These are phyloP conservation scores for Schizotus pectinicornis DNA, from an alignment of 2,888 invertebrate species.

Conservation along the genomic window DNA sequence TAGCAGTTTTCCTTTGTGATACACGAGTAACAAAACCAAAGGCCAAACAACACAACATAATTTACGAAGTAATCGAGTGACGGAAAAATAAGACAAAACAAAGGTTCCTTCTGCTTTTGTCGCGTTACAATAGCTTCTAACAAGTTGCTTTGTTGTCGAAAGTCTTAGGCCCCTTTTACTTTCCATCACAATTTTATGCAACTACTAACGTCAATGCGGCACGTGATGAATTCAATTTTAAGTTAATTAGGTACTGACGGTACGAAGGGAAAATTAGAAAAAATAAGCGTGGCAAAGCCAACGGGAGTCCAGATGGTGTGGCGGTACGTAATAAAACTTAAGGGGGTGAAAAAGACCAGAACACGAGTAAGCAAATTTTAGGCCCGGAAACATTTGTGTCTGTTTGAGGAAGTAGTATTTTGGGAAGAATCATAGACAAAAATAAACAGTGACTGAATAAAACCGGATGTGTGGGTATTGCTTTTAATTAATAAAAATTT, in stretches of 20 bases:
- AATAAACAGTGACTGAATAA: constrained; percentile 7
- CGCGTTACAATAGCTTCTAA: constrained; percentile 21
- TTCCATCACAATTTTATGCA: constrained; percentile 10
- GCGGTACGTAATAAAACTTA: too few relatives aligned
- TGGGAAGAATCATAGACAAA: constrained; percentile 13
- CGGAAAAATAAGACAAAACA: constrained; percentile 19
- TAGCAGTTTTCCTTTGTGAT: too few relatives aligned
- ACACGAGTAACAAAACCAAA: too few relatives aligned
- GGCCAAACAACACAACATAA: too few relatives aligned
- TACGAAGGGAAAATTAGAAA: too few relatives aligned
- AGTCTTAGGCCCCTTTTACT: constrained; percentile 21
- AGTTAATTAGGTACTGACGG: too few relatives aligned
- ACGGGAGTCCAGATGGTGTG: too few relatives aligned
- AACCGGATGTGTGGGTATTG: constrained; percentile 16
- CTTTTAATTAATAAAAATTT: too few relatives aligned
- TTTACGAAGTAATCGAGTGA: constrained; percentile 10
- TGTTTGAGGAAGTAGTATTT: constrained; percentile 24
- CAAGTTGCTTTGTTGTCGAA: constrained; percentile 20
- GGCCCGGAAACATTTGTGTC: constrained; percentile 19
- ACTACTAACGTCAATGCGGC: not conserved
- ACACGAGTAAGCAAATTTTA: constrained; percentile 4
- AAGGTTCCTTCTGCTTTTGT: constrained; percentile 20
- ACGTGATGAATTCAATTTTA: not conserved
- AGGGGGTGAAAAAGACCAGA: too few relatives aligned
- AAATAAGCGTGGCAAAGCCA: too few relatives aligned